Evolutionary conservation across 2,113 vertebrate species (phyloP).

Genomic region (Gallinago undulata): DNA sequence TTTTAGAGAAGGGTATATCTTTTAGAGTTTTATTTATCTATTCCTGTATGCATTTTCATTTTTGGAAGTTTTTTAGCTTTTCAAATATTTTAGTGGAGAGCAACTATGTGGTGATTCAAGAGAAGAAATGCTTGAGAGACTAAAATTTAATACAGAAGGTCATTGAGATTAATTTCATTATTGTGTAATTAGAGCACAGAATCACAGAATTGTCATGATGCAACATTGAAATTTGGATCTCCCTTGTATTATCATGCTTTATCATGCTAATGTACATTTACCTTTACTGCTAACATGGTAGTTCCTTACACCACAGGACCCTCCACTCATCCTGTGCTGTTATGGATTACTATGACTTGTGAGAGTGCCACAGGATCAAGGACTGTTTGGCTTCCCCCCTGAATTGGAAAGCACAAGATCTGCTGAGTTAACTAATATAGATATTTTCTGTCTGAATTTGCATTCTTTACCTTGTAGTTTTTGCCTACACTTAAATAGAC

Average conservation of each 20-base stretch:
- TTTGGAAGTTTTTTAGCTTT: not conserved
- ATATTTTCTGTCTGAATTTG: not conserved
- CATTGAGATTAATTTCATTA: not conserved
- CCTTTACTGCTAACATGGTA: not conserved
- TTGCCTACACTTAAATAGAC: not conserved
- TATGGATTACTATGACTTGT: not conserved
- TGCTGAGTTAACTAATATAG: not conserved
- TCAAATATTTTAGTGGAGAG: not conserved
- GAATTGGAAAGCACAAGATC: not conserved
- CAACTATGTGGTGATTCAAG: not conserved
- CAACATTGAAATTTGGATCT: not conserved
- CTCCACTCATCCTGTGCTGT: not conserved
- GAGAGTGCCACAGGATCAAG: not conserved
- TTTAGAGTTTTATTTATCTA: not conserved
- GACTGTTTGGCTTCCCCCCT: not conserved
- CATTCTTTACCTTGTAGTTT: not conserved
- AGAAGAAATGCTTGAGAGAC: not conserved
- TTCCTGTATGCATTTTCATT: not conserved
- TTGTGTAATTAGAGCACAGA: not conserved
- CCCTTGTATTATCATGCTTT: not conserved
- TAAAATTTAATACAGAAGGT: not conserved
- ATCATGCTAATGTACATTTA: not conserved
- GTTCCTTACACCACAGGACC: not conserved
- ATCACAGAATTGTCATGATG: no score
- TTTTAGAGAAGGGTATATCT: not conserved